These are phyloP conservation scores for Coilia nasus DNA, from an alignment of 2,797 vertebrate genomes.

Conservation along the genomic window DNA sequence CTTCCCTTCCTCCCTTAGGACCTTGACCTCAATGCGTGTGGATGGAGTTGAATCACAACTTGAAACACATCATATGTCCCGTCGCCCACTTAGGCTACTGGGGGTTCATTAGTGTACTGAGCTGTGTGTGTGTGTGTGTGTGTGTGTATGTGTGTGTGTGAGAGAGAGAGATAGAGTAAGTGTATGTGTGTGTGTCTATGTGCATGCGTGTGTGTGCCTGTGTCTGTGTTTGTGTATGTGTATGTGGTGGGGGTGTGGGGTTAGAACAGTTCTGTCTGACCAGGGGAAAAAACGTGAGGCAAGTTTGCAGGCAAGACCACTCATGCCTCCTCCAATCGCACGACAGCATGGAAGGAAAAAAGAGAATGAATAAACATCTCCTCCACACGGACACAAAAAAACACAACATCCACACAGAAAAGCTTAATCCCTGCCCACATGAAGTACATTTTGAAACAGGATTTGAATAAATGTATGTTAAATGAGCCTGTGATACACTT, in stretches of 20 bases:
- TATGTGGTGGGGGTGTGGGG: background rate
- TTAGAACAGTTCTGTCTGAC: background rate
- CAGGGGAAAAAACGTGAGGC: background rate
- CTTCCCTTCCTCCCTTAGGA: background rate
- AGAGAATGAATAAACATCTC: conserved; percentile 25
- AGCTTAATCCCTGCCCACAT: conserved; percentile 25
- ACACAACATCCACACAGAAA: conserved; percentile 5
- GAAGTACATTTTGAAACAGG: conserved; percentile 22
- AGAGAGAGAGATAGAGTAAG: no score
- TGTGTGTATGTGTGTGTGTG: conserved; percentile 1
- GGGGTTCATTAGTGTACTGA: conserved; percentile 21
- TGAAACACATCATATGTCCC: conserved; percentile 12
- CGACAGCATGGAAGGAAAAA: background rate
- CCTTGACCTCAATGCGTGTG: background rate
- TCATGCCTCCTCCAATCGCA: background rate
- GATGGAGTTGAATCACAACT: background rate
- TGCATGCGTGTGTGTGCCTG: no score
- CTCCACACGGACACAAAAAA: conserved; percentile 12
- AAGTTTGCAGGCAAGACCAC: conserved; percentile 1
- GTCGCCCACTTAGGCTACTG: conserved; percentile 6
- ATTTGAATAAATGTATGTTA: conserved; percentile 26
- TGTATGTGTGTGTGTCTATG: no score
- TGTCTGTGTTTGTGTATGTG: background rate
- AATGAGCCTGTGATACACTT: conserved; percentile 18
- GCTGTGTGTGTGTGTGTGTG: background rate